Conservation (phyloP, 2,797 vertebrate genomes). For the Rhinoraja longicauda region DNA sequence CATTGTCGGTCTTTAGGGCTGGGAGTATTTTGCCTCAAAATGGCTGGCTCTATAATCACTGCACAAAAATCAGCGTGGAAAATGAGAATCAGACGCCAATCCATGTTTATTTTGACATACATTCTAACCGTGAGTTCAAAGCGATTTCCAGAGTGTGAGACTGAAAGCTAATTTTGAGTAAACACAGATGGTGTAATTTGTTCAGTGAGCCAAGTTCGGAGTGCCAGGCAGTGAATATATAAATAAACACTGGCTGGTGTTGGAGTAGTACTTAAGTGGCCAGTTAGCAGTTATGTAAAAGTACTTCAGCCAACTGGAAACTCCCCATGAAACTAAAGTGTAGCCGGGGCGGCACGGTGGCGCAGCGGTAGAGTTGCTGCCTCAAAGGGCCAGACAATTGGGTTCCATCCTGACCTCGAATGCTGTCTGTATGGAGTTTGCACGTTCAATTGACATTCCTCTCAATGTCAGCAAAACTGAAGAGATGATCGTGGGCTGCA, state of each 20-base stretch:
- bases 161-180: constrained; percentile 18
- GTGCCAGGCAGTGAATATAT: background rate
- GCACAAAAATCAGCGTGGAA: background rate
- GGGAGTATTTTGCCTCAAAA: background rate
- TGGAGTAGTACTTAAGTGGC: background rate
- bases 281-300: background rate
- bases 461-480: no score
- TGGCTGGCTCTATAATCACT: background rate
- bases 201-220: background rate
- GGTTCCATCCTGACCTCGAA: no score
- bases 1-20: background rate
- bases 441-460: no score
- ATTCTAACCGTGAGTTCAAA: background rate
- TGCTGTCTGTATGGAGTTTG: no score
- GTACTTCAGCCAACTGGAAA: background rate
- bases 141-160: background rate
- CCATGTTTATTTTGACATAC: background rate
- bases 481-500: no score
- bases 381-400: no score
- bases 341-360: no score
- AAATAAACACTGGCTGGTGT: background rate
- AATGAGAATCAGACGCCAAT: background rate
- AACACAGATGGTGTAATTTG: constrained; percentile 25
- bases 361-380: no score
- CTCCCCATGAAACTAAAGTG: background rate